Conservation (phyloP, 2,113 vertebrate species). For the Rhizomys pruinosus region DNA sequence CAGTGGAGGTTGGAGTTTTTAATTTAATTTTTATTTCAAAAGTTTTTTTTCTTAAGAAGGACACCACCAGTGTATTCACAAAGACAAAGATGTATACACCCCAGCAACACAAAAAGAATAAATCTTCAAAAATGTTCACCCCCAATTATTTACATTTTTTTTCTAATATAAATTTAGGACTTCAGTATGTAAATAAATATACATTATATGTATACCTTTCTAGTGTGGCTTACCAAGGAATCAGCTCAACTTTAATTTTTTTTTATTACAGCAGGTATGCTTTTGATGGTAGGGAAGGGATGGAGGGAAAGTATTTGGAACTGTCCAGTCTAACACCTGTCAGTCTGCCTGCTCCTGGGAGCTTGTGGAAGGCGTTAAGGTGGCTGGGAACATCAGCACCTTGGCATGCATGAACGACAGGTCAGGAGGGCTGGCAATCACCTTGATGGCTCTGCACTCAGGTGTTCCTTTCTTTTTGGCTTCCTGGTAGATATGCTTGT, state of each 20-base stretch:
- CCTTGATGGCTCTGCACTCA: slow-evolving; percentile 93
- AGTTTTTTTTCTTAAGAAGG: too few species aligned
- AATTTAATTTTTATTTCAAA: too few species aligned
- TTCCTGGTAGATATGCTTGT: too few species aligned
- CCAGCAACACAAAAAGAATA: slow-evolving; percentile 90
- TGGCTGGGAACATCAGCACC: slow-evolving; percentile 95
- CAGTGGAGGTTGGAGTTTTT: slow-evolving; percentile 89
- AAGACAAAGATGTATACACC: too few species aligned
- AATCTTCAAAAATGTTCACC: slow-evolving; percentile 90
- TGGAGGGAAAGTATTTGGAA: slow-evolving; percentile 72
- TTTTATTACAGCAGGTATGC: slow-evolving; percentile 86
- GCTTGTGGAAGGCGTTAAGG: slow-evolving; percentile 91
- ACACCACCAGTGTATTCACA: too few species aligned
- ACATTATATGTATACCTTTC: too few species aligned
- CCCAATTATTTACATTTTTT: slow-evolving; percentile 95
- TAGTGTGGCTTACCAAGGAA: too few species aligned
- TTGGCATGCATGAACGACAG: too few species aligned
- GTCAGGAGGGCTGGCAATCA: slow-evolving; percentile 95
- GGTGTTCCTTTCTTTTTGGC: slow-evolving; percentile 94
- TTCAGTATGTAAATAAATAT: too few species aligned
- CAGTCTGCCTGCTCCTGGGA: slow-evolving; percentile 87
- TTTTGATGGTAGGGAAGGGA: slow-evolving; percentile 81
- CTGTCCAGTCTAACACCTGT: too few species aligned
- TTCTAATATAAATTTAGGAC: slow-evolving; percentile 92
- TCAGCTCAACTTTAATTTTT: slow-evolving; percentile 86